These are phyloP conservation scores for Dolichoris vasculosae DNA, from an alignment of 1,140 invertebrate species.

Conservation along the genomic window DNA sequence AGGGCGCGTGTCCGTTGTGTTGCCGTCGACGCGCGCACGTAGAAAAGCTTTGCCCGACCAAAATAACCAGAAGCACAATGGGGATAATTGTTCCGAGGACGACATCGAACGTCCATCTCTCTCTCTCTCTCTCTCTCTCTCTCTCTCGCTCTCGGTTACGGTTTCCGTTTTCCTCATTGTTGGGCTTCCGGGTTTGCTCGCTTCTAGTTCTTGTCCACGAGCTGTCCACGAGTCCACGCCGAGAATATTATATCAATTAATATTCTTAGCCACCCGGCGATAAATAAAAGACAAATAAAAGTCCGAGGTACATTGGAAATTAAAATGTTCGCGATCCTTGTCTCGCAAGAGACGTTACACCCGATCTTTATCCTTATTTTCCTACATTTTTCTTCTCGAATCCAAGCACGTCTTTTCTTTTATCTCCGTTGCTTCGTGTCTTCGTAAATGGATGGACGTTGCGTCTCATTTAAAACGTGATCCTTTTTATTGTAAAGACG, in stretches of 20 bases:
- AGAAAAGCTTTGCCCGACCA: too few species aligned
- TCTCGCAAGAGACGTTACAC: not conserved
- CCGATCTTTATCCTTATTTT: not conserved
- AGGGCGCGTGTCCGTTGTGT: slow-evolving; percentile 14
- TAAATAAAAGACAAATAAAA: not conserved
- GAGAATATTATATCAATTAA: slow-evolving; percentile 29
- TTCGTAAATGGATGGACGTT: too few species aligned
- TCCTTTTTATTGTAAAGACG: not conserved
- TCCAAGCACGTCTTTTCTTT: not conserved
- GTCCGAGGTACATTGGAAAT: slow-evolving; percentile 5
- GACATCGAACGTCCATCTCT: not conserved
- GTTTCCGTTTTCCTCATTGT: slow-evolving; percentile 4
- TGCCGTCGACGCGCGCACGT: not conserved
- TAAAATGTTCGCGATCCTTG: slow-evolving; percentile 5
- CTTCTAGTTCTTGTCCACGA: not conserved
- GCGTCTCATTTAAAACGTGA: not conserved
- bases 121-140: not conserved
- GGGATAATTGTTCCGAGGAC: not conserved
- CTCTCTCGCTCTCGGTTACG: not conserved
- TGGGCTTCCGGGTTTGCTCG: not conserved
- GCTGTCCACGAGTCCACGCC: not conserved
- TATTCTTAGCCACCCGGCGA: slow-evolving; percentile 6
- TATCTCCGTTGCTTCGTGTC: not conserved
- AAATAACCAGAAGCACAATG: slow-evolving; percentile 21
- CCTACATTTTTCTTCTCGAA: not conserved